Base-by-base conservation (phyloP, 2,797 vertebrate species). In the Brachymystax lenok region DNA sequence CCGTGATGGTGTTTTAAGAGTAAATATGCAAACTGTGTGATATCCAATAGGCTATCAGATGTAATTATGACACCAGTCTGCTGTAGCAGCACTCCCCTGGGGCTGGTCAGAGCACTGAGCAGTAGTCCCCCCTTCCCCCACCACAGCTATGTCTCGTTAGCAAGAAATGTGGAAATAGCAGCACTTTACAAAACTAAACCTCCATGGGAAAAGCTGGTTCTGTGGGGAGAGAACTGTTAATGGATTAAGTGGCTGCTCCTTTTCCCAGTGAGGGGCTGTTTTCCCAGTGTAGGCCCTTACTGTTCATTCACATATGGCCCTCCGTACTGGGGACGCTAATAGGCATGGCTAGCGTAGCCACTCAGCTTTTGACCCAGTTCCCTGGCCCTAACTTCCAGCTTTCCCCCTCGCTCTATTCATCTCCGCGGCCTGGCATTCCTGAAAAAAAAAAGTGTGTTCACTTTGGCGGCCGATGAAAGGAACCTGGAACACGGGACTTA, bases 401-500 rank as follows among this genome's bases (percentile, higher is more conserved):
- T 91, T 52, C 40, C n/a, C 50, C 30, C 66, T 33, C 6, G 21
- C 24, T 7, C 69, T 54, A 24, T 28, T 51, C 24, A 27, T 21
- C 16, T 14, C 83, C 83, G 84, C 86, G 85, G 88, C 88, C 81
- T 85, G 89, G 87, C 88, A 83, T 83, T 87, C 88, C 87, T 85
- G 80, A 17, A 68, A 46, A 46, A 13, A 66, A 17, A 54, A 54
- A 30, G 87, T 87, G 82, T 83, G 89, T 91, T 91, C 88, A 85
- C 80, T 90, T 87, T 92, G 90, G 88, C 85, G 82, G 64, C 74
- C 79, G 88, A 92, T 92, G 90, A 92, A 90, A 91, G 90, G 87
- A 86, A 83, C 81, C 67, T 81, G 77, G 90, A 91, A 92, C 88
- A 88, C 82, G 87, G 92, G 90, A 91, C 88, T 86, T 90, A 92